Percentiles rank a stretch among this genome's conserved stretches.
Conservation (phyloP, 2,888 invertebrate species). For the Tenthredo distinguenda region DNA sequence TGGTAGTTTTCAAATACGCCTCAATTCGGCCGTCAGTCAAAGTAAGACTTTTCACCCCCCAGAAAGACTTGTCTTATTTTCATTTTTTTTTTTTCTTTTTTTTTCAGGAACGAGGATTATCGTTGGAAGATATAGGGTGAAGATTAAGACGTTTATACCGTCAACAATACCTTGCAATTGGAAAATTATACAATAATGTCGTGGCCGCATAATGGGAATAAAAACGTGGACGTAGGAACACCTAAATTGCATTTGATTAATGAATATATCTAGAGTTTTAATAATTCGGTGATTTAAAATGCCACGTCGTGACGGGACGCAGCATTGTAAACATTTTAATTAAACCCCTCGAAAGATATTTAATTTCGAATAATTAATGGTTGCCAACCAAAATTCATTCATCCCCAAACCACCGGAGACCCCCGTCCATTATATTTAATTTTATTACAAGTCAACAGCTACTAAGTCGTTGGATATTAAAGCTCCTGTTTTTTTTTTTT, state of each 20-base stretch:
- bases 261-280: slow-evolving; percentile 65
- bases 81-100: background rate
- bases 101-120: background rate
- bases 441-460: slow-evolving; percentile 68
- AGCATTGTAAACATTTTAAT: slow-evolving; percentile 74
- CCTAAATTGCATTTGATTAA: slow-evolving; percentile 62
- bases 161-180: background rate
- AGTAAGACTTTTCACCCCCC: background rate
- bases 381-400: slow-evolving; percentile 63
- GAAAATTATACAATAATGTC: background rate
- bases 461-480: slow-evolving; percentile 64
- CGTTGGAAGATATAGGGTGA: background rate
- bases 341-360: slow-evolving; percentile 72
- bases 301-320: slow-evolving; percentile 58
- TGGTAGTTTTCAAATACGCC: slow-evolving; percentile 24
- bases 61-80: slow-evolving; percentile 37
- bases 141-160: background rate
- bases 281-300: slow-evolving; percentile 66
- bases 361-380: slow-evolving; percentile 76
- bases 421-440: slow-evolving; percentile 70
- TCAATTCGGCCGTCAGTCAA: background rate
- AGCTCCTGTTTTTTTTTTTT: slow-evolving; percentile 48
- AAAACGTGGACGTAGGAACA: background rate
- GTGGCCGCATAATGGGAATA: background rate
- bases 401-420: slow-evolving; percentile 60